Evolutionary conservation across 2,888 invertebrate species (phyloP).

Genomic region (Pediacus dermestoides): DNA sequence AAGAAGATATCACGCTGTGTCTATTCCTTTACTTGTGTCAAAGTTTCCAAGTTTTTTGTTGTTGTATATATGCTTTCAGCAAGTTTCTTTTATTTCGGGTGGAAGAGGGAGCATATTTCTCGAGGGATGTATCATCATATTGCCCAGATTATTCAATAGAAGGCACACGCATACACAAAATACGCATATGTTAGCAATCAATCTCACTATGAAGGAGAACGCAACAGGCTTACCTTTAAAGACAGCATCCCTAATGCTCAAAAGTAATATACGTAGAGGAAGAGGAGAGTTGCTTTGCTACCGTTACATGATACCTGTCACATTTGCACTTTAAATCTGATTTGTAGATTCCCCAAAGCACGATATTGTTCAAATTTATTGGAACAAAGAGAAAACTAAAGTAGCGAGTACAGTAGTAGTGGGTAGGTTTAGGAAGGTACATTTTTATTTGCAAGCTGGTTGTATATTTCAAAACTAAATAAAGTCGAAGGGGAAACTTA

Average conservation of each 20-base stretch:
- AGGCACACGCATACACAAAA: conserved; percentile 2
- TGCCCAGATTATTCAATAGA: conserved; percentile 2
- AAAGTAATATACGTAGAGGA: no score
- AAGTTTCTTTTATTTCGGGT: conserved; percentile 3
- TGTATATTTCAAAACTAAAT: not conserved
- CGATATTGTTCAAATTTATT: conserved; percentile 24
- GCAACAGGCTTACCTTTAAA: conserved; percentile 3
- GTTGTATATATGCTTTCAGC: conserved; percentile 20
- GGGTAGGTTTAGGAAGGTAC: no score
- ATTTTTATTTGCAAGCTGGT: no score
- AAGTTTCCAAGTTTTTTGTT: conserved; percentile 25
- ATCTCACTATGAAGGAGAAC: not conserved
- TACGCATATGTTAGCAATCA: conserved; percentile 2
- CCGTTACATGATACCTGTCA: conserved; percentile 14
- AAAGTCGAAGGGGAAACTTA: not conserved
- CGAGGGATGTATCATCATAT: conserved; percentile 2
- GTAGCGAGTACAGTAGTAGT: not conserved
- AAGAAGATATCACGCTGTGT: conserved; percentile 30
- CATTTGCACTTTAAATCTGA: conserved; percentile 23
- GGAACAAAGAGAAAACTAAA: conserved; percentile 7
- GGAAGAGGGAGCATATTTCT: conserved; percentile 2
- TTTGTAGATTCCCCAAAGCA: conserved; percentile 24
- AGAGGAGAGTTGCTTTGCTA: not conserved
- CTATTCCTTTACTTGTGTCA: conserved; percentile 27
- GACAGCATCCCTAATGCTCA: no score